Evolutionary conservation across 2,888 invertebrate genomes (phyloP).

Genomic region (Cepaea hortensis): DNA sequence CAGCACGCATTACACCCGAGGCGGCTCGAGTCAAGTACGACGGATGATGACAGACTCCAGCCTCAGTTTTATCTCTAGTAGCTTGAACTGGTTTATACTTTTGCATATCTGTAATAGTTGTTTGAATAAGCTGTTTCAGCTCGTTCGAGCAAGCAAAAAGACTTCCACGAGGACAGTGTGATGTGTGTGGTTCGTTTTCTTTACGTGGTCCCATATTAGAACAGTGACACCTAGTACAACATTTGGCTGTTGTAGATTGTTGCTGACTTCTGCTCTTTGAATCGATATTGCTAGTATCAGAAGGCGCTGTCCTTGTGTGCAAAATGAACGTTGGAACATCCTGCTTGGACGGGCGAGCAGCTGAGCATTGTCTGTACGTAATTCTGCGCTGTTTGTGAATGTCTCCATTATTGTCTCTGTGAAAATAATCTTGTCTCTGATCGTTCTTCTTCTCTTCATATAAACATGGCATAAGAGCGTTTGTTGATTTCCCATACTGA

Average conservation of each 20-base stretch:
- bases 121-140: background rate
- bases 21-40: background rate
- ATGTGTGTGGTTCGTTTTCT: background rate
- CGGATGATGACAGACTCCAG: background rate
- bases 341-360: background rate
- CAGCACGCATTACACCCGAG: too few relatives aligned
- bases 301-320: background rate
- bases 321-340: background rate
- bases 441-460: background rate
- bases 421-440: background rate
- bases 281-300: background rate
- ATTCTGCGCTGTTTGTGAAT: background rate
- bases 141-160: background rate
- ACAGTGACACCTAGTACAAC: too few relatives aligned
- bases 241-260: too few relatives aligned
- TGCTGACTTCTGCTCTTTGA: background rate
- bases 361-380: constrained; percentile 1
- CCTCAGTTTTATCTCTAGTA: background rate
- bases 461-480: background rate
- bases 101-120: background rate
- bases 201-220: background rate
- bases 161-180: background rate
- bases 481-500: background rate
- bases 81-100: background rate
- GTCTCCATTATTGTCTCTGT: background rate